These are phyloP conservation scores for Pachycephala philippinensis DNA, from an alignment of 2,113 vertebrate genomes.

Conservation along the genomic window DNA sequence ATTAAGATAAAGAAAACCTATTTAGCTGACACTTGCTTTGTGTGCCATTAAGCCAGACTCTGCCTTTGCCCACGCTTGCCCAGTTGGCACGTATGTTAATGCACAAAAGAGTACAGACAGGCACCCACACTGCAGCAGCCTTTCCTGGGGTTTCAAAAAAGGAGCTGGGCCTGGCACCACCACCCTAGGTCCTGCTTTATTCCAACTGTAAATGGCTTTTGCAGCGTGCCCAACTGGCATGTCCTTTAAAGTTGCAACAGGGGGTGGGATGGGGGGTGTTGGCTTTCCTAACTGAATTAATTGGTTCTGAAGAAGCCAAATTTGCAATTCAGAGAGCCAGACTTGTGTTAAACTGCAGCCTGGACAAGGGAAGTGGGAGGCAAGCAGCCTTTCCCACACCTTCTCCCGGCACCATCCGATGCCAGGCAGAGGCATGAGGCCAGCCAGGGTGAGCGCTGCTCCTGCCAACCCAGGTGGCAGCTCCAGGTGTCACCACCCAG, in stretches of 20 bases:
- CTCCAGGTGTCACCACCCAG: neutral
- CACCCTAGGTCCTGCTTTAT: neutral
- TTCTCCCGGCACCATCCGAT: rapidly evolving
- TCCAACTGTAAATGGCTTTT: neutral
- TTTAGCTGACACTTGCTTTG: constrained; percentile 29
- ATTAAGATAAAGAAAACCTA: constrained; percentile 25
- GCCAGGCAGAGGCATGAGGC: neutral
- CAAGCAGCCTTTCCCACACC: neutral
- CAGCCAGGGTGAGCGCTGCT: rapidly evolving
- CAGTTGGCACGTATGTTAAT: neutral
- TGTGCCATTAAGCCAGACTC: neutral
- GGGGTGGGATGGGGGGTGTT: neutral
- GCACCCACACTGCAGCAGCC: neutral
- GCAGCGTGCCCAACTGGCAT: neutral
- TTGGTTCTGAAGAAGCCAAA: neutral
- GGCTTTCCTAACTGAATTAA: constrained; percentile 9
- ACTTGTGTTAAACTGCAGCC: neutral
- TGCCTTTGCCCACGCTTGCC: neutral
- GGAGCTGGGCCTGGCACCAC: neutral
- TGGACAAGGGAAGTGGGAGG: neutral
- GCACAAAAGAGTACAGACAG: neutral
- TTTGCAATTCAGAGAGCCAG: neutral
- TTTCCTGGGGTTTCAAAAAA: neutral
- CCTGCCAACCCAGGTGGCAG: neutral
- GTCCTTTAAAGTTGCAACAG: neutral